Percentiles rank a stretch among this genome's conserved stretches.
These are phyloP conservation scores for Mechanitis mazaeus DNA, from an alignment of 2,888 invertebrate species.

Conservation along the genomic window DNA sequence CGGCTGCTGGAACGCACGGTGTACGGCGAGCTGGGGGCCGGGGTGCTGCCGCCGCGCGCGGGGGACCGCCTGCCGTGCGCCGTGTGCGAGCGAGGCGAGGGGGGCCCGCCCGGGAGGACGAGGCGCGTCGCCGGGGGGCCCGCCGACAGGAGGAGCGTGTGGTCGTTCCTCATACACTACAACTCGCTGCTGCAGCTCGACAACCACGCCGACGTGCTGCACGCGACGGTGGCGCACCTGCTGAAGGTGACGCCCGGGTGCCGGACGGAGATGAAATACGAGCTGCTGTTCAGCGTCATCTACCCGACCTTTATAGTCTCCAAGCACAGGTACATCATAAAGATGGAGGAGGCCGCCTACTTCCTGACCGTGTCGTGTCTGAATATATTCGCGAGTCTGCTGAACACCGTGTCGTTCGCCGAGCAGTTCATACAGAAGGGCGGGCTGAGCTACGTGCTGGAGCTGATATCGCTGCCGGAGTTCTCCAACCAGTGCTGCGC, in stretches of 20 bases:
- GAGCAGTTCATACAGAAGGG: conserved; percentile 77
- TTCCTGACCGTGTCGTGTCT: conserved; percentile 78
- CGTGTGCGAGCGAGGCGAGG: conserved; percentile 58
- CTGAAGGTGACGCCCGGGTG: conserved; percentile 76
- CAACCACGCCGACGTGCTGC: conserved; percentile 72
- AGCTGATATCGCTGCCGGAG: conserved; percentile 69
- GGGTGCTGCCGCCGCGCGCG: conserved; percentile 46
- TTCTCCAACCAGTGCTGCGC: conserved; percentile 78
- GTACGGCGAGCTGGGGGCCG: conserved; percentile 77
- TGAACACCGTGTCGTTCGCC: conserved; percentile 74
- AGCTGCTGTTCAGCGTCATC: conserved; percentile 77
- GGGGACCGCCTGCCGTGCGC: conserved; percentile 66
- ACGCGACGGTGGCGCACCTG: conserved; percentile 75
- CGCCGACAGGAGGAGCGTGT: conserved; percentile 58
- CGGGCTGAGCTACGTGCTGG: conserved; percentile 74
- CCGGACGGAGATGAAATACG: conserved; percentile 72
- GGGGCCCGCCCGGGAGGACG: conserved; percentile 43
- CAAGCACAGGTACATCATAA: conserved; percentile 67
- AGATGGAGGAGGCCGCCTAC: conserved; percentile 67
- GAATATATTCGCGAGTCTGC: conserved; percentile 76
- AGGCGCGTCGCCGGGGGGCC: conserved; percentile 49
- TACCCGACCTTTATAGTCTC: conserved; percentile 78
- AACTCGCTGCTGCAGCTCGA: conserved; percentile 74
- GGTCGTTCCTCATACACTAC: conserved; percentile 78
- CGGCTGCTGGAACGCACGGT: conserved; percentile 76